phyloP scores from a whole-genome alignment of 2,797 vertebrate species.

The Sardinella longiceps region DNA sequence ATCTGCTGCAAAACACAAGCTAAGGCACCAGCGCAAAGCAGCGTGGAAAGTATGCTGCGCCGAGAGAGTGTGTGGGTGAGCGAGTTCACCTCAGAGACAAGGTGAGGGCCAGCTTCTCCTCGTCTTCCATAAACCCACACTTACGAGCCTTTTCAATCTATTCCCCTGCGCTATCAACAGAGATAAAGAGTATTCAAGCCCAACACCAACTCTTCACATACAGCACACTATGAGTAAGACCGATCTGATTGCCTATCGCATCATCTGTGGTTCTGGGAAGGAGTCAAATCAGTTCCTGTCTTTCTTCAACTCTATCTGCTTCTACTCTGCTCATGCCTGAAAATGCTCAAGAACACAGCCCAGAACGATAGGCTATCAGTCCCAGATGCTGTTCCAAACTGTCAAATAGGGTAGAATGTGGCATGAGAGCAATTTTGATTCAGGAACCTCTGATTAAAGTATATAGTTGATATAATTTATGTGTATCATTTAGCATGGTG shows the following conservation, averaged over 20 bases:
- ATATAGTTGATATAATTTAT: too few relatives aligned
- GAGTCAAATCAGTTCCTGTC: background rate
- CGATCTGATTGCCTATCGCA: background rate
- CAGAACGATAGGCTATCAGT: background rate
- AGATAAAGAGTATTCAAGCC: conserved; percentile 7
- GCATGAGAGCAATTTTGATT: background rate
- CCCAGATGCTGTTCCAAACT: background rate
- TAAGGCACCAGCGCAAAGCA: background rate
- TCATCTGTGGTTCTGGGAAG: background rate
- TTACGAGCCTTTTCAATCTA: background rate
- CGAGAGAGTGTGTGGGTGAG: background rate
- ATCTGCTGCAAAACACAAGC: background rate
- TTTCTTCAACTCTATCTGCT: background rate
- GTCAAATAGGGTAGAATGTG: background rate
- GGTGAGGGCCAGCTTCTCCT: background rate
- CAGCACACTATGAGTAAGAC: background rate
- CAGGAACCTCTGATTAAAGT: too few relatives aligned
- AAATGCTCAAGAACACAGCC: background rate
- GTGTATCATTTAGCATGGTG: too few relatives aligned
- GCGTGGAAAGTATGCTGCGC: background rate
- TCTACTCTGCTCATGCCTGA: background rate
- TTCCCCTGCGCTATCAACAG: background rate
- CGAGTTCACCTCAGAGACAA: background rate
- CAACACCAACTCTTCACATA: background rate
- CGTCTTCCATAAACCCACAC: background rate